phyloP scores from a whole-genome alignment of 2,797 vertebrate genomes.

The Diplodus puntazzo region DNA sequence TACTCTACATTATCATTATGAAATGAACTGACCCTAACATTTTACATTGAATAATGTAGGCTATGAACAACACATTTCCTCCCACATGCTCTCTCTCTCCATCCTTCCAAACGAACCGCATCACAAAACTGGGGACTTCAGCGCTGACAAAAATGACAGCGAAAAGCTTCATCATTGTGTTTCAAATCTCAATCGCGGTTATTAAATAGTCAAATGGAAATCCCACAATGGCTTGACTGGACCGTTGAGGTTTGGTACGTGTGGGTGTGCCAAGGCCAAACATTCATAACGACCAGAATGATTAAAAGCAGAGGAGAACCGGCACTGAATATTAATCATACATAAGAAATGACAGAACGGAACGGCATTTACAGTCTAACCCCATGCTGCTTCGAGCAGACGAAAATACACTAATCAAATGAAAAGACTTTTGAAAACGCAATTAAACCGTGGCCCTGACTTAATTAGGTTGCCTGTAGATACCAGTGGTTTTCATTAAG shows the following conservation, averaged over 20 bases:
- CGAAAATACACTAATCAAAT: slow-evolving; percentile 72
- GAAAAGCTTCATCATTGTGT: slow-evolving; percentile 46
- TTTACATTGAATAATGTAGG: slow-evolving; percentile 40
- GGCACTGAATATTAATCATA: slow-evolving; percentile 73
- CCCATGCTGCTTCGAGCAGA: slow-evolving; percentile 48
- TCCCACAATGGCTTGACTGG: slow-evolving; percentile 59
- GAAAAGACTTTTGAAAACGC: slow-evolving; percentile 75
- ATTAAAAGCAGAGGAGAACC: slow-evolving; percentile 69
- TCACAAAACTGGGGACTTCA: slow-evolving; percentile 26
- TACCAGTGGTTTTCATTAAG: slow-evolving; percentile 77
- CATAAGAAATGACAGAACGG: slow-evolving; percentile 54
- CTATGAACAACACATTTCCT: slow-evolving; percentile 44
- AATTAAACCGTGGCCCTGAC: slow-evolving; percentile 73
- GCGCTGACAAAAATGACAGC: slow-evolving; percentile 34
- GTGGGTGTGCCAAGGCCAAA: slow-evolving; percentile 73
- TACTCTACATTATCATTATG: slow-evolving; percentile 29
- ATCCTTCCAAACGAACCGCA: slow-evolving; percentile 32
- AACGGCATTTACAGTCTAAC: slow-evolving; percentile 56
- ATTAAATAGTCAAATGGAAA: slow-evolving; percentile 69
- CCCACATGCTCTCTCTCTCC: slow-evolving; percentile 27
- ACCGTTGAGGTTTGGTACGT: slow-evolving; percentile 53
- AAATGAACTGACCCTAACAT: slow-evolving; percentile 35
- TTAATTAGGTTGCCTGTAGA: slow-evolving; percentile 79
- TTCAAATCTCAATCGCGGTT: slow-evolving; percentile 59
- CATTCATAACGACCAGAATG: slow-evolving; percentile 69